Percentiles rank a stretch among this genome's conserved stretches.
Conservation (phyloP, 2,113 vertebrate species). For the Sinocyclocheilus grahami region DNA sequence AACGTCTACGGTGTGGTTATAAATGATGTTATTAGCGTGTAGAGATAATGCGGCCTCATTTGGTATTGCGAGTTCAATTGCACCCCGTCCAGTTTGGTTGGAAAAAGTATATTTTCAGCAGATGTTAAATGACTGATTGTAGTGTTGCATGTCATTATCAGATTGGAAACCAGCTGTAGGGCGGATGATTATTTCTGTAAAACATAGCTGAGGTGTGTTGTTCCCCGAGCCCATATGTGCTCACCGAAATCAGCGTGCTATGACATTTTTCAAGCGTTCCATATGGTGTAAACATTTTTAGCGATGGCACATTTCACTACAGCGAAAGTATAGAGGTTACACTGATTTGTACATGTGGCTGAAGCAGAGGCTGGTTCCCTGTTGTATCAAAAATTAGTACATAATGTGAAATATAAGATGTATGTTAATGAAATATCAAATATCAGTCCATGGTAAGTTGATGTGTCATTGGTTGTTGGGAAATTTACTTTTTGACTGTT, state of each 20-base stretch:
- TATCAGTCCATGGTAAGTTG: background rate
- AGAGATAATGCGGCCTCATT: background rate
- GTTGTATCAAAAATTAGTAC: constrained; percentile 18
- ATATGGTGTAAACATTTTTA: background rate
- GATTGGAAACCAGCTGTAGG: background rate
- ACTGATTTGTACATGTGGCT: constrained; percentile 32
- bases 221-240: background rate
- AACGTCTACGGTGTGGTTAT: constrained; percentile 20
- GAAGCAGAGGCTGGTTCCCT: constrained; percentile 54
- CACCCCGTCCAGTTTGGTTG: background rate
- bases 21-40: background rate
- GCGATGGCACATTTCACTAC: background rate
- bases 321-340: background rate
- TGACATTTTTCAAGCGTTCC: background rate
- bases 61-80: background rate
- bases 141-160: constrained; percentile 6
- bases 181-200: background rate
- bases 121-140: background rate
- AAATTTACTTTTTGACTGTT: background rate
- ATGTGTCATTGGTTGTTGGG: background rate
- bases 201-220: background rate
- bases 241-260: background rate
- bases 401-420: constrained; percentile 29
- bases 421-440: constrained; percentile 32
- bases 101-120: background rate